Evolutionary conservation across 2,797 vertebrate genomes (phyloP).

Genomic region (Xenentodon cancila): DNA sequence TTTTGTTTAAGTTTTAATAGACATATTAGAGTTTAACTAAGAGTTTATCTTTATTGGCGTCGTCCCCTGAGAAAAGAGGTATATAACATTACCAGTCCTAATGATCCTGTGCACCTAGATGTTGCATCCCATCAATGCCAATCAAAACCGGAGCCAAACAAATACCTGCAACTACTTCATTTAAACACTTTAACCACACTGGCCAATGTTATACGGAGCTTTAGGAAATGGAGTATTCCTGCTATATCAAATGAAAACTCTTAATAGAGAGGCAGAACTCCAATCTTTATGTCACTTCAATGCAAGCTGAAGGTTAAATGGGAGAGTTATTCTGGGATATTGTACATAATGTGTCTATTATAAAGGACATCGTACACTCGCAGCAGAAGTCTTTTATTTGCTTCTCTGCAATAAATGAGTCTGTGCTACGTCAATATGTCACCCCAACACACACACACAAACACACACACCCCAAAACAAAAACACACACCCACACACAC

Average conservation of each 20-base stretch:
- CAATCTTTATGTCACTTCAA: slow-evolving; percentile 23
- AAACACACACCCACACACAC: slow-evolving; percentile 6
- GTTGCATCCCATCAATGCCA: too few relatives aligned
- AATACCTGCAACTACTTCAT: too few relatives aligned
- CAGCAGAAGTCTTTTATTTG: slow-evolving; percentile 57
- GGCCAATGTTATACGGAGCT: neutral
- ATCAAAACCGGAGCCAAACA: too few relatives aligned
- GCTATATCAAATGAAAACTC: slow-evolving; percentile 26
- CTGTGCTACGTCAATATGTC: slow-evolving; percentile 16
- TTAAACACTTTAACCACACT: neutral
- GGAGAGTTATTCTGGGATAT: slow-evolving; percentile 31
- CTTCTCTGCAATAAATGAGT: slow-evolving; percentile 46
- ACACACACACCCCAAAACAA: slow-evolving; percentile 18
- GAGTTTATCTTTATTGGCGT: too few relatives aligned
- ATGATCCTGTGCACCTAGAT: too few relatives aligned
- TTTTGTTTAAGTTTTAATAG: too few relatives aligned
- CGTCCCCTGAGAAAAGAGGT: too few relatives aligned
- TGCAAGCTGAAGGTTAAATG: slow-evolving; percentile 48
- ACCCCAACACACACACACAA: slow-evolving; percentile 11
- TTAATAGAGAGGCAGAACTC: slow-evolving; percentile 15
- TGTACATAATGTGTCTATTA: slow-evolving; percentile 43
- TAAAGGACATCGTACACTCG: slow-evolving; percentile 38
- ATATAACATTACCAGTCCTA: too few relatives aligned
- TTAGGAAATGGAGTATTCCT: slow-evolving; percentile 17
- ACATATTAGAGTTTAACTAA: too few relatives aligned